Evolutionary conservation across 1,140 invertebrate species (phyloP).

Genomic region (Procambarus clarkii): DNA sequence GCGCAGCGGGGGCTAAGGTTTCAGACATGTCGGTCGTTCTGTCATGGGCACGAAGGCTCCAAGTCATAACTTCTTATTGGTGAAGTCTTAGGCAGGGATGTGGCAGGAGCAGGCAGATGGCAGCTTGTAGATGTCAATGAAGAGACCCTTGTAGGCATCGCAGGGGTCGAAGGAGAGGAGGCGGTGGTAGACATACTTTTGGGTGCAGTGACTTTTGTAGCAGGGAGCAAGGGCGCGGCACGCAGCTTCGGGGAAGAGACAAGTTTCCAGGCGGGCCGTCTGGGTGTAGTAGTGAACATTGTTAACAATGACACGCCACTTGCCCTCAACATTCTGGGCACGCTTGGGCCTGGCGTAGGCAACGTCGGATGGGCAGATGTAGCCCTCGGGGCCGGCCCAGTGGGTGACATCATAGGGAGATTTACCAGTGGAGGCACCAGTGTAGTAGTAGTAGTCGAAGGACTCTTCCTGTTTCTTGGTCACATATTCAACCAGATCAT

Average conservation of each 20-base stretch:
- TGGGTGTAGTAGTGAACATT: conserved; percentile 67
- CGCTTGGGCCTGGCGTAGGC: conserved; percentile 49
- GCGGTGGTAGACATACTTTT: conserved; percentile 74
- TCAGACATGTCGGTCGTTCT: conserved; percentile 42
- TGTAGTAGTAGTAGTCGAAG: conserved; percentile 64
- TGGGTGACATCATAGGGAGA: conserved; percentile 61
- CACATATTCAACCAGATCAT: conserved; percentile 52
- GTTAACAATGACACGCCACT: conserved; percentile 74
- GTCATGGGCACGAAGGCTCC: conserved; percentile 14
- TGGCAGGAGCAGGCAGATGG: conserved; percentile 74
- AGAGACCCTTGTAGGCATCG: conserved; percentile 73
- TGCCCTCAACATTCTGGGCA: conserved; percentile 71
- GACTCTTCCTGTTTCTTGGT: conserved; percentile 60
- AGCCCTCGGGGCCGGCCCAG: conserved; percentile 58
- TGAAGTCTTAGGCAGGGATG: conserved; percentile 63
- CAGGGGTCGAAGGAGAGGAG: conserved; percentile 74
- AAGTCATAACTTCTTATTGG: neutral
- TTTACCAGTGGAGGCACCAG: conserved; percentile 51
- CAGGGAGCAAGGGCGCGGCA: conserved; percentile 73
- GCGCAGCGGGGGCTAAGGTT: conserved; percentile 46
- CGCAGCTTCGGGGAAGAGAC: conserved; percentile 58
- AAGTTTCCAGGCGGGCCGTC: conserved; percentile 56
- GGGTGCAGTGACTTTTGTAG: conserved; percentile 73
- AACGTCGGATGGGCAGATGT: conserved; percentile 62
- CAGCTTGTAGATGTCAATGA: conserved; percentile 74